phyloP scores from a whole-genome alignment of 2,113 vertebrate species.

The Malurus elegans region DNA sequence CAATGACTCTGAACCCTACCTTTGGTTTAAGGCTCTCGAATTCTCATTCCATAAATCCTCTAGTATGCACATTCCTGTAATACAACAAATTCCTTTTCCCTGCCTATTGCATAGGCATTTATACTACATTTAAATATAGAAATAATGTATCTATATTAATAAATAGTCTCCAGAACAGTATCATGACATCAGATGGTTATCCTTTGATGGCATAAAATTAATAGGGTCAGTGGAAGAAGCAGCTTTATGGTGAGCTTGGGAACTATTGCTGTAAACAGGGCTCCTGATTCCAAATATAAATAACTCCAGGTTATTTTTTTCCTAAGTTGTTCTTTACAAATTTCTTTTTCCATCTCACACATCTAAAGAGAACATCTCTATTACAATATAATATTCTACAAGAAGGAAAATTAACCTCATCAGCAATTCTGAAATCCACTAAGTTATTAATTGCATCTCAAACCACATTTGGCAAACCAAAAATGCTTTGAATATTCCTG shows the following conservation, averaged over 20 bases:
- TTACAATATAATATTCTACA: not conserved
- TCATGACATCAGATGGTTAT: not conserved
- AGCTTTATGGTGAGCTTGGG: not conserved
- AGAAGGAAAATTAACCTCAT: conserved; percentile 7
- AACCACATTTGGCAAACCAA: conserved; percentile 5
- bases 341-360: not conserved
- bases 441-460: not conserved
- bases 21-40: not conserved
- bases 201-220: not conserved
- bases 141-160: not conserved
- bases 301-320: not conserved
- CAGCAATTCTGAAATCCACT: not conserved
- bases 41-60: not conserved
- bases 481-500: not conserved
- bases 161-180: not conserved
- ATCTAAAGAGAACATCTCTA: not conserved
- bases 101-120: not conserved
- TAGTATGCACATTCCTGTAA: not conserved
- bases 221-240: not conserved
- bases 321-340: not conserved
- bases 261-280: not conserved
- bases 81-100: not conserved
- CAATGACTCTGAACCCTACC: not conserved
- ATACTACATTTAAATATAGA: not conserved
- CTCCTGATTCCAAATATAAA: not conserved